Evolutionary conservation across 1,140 invertebrate genomes (phyloP).

Genomic region (Diorhabda elongata): DNA sequence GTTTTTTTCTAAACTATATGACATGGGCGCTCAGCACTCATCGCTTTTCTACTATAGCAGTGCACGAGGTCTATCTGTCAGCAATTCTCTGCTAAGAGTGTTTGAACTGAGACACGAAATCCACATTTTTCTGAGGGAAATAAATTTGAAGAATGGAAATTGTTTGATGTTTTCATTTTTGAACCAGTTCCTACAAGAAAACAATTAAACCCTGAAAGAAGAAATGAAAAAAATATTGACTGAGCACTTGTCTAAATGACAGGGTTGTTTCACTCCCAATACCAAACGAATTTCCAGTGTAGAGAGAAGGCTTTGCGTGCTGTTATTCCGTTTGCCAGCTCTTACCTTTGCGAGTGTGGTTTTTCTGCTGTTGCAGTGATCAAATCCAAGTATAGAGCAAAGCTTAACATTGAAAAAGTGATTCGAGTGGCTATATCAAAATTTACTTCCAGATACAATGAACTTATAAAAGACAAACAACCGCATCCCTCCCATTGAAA

Average conservation of each 20-base stretch:
- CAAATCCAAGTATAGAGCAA: too few relatives aligned
- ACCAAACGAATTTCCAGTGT: neutral
- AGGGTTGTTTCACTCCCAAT: slow-evolving; percentile 2
- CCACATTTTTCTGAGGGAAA: slow-evolving; percentile 20
- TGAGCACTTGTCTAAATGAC: neutral
- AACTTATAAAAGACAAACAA: too few relatives aligned
- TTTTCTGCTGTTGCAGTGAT: too few relatives aligned
- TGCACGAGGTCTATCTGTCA: slow-evolving; percentile 13
- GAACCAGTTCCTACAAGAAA: neutral
- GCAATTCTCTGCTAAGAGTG: slow-evolving; percentile 22
- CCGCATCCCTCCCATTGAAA: too few relatives aligned
- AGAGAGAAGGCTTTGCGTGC: too few relatives aligned
- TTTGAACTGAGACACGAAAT: slow-evolving; percentile 29
- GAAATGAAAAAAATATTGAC: neutral
- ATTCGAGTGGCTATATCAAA: too few relatives aligned
- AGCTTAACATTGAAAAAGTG: too few relatives aligned
- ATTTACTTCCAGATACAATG: too few relatives aligned
- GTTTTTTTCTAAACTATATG: slow-evolving; percentile 22
- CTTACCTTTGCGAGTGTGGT: too few relatives aligned
- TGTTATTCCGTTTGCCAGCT: too few relatives aligned
- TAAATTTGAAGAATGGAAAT: neutral
- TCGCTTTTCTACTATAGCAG: slow-evolving; percentile 20
- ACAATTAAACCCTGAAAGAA: neutral
- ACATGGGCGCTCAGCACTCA: slow-evolving; percentile 26
- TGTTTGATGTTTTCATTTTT: slow-evolving; percentile 1